These are phyloP conservation scores for Betta splendens DNA, from an alignment of 2,797 vertebrate genomes.

Conservation along the genomic window DNA sequence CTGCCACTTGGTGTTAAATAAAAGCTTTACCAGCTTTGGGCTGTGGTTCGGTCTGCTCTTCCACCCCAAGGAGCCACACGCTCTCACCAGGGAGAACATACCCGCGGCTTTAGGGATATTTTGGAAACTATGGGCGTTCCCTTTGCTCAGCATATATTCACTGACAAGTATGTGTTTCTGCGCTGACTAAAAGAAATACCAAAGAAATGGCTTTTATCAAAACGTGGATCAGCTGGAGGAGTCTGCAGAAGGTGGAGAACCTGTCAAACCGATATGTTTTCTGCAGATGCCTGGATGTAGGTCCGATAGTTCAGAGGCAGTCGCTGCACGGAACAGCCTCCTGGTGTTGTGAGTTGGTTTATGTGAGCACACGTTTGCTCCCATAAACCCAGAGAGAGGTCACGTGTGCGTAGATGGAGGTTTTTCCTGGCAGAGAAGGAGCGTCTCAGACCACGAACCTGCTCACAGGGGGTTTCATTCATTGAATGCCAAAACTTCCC, in stretches of 20 bases:
- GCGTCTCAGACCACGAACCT: constrained; percentile 40
- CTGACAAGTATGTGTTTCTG: constrained; percentile 18
- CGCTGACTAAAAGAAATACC: no score
- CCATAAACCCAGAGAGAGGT: constrained; percentile 46
- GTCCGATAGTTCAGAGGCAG: constrained; percentile 46
- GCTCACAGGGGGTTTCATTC: constrained; percentile 52
- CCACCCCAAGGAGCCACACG: constrained; percentile 57
- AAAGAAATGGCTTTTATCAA: neutral
- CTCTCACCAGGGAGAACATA: constrained; percentile 27
- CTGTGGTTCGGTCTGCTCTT: constrained; percentile 56
- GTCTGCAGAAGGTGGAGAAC: constrained; percentile 17
- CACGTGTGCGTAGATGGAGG: neutral
- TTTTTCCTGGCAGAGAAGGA: constrained; percentile 45
- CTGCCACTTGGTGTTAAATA: constrained; percentile 47
- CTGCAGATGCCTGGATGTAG: constrained; percentile 44
- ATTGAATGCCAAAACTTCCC: constrained; percentile 63
- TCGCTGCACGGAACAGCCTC: constrained; percentile 24
- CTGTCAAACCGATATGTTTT: constrained; percentile 40
- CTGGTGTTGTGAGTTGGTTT: constrained; percentile 30
- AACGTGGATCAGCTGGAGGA: neutral
- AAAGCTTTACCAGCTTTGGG: constrained; percentile 54
- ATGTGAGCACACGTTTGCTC: no score
- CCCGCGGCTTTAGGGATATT: constrained; percentile 22
- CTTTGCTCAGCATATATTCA: constrained; percentile 30
- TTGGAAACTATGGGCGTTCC: constrained; percentile 34